Percentiles rank a stretch among this genome's conserved stretches.
These are phyloP conservation scores for Prosapia bicincta DNA, from an alignment of 2,888 invertebrate genomes.

Conservation along the genomic window DNA sequence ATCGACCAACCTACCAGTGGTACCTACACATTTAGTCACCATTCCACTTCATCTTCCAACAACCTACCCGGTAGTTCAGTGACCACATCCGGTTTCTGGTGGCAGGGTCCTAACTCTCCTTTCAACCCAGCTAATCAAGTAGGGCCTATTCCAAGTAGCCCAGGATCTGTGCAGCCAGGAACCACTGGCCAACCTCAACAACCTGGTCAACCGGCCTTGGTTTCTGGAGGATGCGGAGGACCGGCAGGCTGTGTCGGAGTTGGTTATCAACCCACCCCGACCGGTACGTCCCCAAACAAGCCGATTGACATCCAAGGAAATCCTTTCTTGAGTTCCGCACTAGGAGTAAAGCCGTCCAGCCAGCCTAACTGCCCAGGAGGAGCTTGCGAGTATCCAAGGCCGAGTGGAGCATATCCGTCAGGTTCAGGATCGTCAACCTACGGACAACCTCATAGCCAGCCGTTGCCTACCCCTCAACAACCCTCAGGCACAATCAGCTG, in stretches of 20 bases:
- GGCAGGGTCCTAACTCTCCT: constrained; percentile 58
- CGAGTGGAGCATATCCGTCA: background rate
- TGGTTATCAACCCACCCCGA: constrained; percentile 11
- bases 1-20: background rate
- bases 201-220: background rate
- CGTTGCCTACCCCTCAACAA: background rate
- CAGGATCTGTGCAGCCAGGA: constrained; percentile 6
- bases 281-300: constrained; percentile 9
- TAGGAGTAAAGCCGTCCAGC: constrained; percentile 5
- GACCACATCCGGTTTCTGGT: constrained; percentile 53
- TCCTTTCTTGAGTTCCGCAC: constrained; percentile 26
- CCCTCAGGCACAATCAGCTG: background rate
- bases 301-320: constrained; percentile 24
- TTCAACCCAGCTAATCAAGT: constrained; percentile 50
- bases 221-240: constrained; percentile 9
- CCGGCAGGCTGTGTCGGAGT: constrained; percentile 15
- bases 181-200: background rate
- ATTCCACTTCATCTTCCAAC: background rate
- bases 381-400: background rate
- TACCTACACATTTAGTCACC: background rate
- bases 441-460: background rate
- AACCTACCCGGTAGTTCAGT: background rate
- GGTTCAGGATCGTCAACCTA: background rate
- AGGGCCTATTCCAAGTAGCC: constrained; percentile 4
- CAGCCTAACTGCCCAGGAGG: constrained; percentile 9